These are phyloP conservation scores for Cephus spinipes DNA, from an alignment of 2,888 invertebrate species.

Conservation along the genomic window DNA sequence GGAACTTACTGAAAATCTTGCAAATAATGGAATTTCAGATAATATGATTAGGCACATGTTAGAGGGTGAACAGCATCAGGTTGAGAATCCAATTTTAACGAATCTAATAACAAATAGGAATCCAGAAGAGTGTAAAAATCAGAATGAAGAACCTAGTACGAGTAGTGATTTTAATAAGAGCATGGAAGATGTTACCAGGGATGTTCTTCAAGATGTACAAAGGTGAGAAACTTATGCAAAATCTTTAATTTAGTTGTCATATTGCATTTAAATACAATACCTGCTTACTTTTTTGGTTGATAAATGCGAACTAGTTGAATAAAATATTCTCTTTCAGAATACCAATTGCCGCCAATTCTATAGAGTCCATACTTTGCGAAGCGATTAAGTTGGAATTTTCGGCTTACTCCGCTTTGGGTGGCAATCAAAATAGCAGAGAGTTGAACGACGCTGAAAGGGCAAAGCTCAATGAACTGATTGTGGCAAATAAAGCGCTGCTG, in stretches of 20 bases:
- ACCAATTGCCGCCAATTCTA: slow-evolving; percentile 75
- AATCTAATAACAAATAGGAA: slow-evolving; percentile 58
- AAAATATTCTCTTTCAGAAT: slow-evolving; percentile 63
- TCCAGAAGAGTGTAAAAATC: slow-evolving; percentile 46
- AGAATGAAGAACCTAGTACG: slow-evolving; percentile 25
- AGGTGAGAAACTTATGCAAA: slow-evolving; percentile 65
- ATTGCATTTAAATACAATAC: slow-evolving; percentile 47
- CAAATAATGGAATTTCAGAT: slow-evolving; percentile 36
- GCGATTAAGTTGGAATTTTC: slow-evolving; percentile 89
- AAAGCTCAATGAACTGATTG: slow-evolving; percentile 85
- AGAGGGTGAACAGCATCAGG: slow-evolving; percentile 42
- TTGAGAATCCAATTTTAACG: slow-evolving; percentile 56
- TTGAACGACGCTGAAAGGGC: slow-evolving; percentile 86
- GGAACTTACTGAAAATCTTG: slow-evolving; percentile 20
- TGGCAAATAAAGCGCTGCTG: slow-evolving; percentile 86
- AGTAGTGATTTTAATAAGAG: slow-evolving; percentile 40
- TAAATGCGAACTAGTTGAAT: background rate
- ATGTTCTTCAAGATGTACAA: slow-evolving; percentile 77
- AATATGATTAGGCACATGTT: slow-evolving; percentile 42
- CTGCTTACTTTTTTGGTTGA: background rate
- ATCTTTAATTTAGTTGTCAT: slow-evolving; percentile 2
- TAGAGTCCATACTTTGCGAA: slow-evolving; percentile 86
- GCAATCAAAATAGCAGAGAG: slow-evolving; percentile 74
- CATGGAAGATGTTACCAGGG: slow-evolving; percentile 69
- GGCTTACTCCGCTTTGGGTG: slow-evolving; percentile 75